These are phyloP conservation scores for Danio choprae DNA, from an alignment of 2,797 vertebrate genomes.

Conservation along the genomic window DNA sequence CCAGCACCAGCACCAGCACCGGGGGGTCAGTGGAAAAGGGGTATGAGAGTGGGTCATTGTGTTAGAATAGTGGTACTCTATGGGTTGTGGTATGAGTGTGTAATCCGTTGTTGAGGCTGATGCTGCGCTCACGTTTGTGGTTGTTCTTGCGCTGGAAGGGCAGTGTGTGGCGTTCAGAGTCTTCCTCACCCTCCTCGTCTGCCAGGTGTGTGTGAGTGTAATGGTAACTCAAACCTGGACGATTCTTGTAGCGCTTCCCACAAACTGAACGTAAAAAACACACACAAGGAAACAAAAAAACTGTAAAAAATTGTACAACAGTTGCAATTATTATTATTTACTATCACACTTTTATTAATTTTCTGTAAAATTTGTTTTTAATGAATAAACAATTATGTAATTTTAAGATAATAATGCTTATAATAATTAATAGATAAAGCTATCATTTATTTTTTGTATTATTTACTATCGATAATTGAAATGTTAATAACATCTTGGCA, in stretches of 20 bases:
- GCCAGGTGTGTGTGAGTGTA: conserved; percentile 96
- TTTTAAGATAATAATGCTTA: too few species aligned
- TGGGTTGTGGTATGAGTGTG: conserved; percentile 47
- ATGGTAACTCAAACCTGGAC: conserved; percentile 94
- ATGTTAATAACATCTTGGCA: too few species aligned
- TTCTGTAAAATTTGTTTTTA: too few species aligned
- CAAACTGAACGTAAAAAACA: conserved; percentile 72
- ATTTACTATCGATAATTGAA: background rate
- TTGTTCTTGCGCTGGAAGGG: conserved; percentile 95
- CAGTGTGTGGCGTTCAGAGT: conserved; percentile 88
- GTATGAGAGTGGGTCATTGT: conserved; percentile 26
- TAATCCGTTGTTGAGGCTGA: conserved; percentile 43
- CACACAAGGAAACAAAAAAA: background rate
- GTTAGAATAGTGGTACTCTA: conserved; percentile 48
- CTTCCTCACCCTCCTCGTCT: conserved; percentile 93
- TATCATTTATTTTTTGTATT: background rate
- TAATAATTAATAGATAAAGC: too few species aligned
- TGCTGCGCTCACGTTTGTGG: conserved; percentile 87
- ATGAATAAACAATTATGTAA: too few species aligned
- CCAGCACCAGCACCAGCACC: conserved; percentile 33
- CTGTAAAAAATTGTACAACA: too few species aligned
- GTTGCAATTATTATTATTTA: too few species aligned
- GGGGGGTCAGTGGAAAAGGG: conserved; percentile 43
- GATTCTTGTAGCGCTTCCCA: conserved; percentile 93
- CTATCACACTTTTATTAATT: too few species aligned